Evolutionary conservation across 1,140 invertebrate species (phyloP), one percentile per base, ranked within the genome.

Genomic region (Aphelenchoides besseyi): DNA sequence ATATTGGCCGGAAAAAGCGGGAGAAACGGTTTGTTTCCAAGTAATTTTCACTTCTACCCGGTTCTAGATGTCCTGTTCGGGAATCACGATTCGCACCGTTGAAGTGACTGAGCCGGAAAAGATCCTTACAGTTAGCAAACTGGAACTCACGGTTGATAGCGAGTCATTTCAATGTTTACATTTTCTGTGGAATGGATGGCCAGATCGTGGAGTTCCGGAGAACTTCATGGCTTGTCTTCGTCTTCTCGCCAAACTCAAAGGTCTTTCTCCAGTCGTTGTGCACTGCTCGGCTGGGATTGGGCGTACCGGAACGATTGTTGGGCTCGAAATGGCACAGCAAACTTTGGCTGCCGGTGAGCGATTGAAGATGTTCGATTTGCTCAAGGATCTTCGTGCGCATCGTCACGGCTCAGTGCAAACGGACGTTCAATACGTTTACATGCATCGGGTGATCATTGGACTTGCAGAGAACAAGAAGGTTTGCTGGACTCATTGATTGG

Each of bases 371-470:
- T 23, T 53, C 12, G 53, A 59, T 5, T n/a, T 79, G 3, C 54
- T 82, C 8, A 68, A 66, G 32, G 67, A 82, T 2, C 55, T 79
- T 33, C 75, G 79, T 9, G 33, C 53, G 5, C 66, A 75, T 52
- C 77, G 75, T n/a, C 76, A 78, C 54, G 71, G 73, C 26, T 74
- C 70, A 32, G 75, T 77, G 16, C 75, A 77, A 72, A 77, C 75
- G 18, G 70, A 71, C 48, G 69, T 68, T 18, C 66, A 69, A 48
- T 69, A 48, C 41, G 26, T 69, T 8, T 69, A 41, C 41, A 69
- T 69, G 68, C 68, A 69, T 48, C 28, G 33, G 16, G 68, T 69
- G 26, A 8, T 69, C 2, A 12, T 69, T 5, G 28, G 41, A 2
- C 53, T 69, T 36, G 68, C 68, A 28, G 68, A 69, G n/a, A 69